Evolutionary conservation across 2,113 vertebrate species (phyloP).

Genomic region (Junco hyemalis): DNA sequence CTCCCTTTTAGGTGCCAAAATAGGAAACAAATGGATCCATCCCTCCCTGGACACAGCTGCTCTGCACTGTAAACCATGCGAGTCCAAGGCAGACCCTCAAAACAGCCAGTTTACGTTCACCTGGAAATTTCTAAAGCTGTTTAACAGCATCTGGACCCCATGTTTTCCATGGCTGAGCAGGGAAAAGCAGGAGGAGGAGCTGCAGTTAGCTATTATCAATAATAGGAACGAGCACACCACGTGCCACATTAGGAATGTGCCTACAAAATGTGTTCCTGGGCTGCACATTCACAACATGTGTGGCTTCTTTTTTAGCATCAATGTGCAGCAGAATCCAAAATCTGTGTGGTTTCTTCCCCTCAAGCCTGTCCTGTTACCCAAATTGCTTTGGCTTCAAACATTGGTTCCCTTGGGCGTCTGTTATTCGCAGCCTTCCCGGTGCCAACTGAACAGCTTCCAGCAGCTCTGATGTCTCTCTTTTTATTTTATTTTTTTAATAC

Average conservation of each 20-base stretch:
- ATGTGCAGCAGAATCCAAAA: slow-evolving; percentile 46
- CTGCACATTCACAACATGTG: slow-evolving; percentile 13
- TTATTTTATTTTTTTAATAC: slow-evolving; percentile 59
- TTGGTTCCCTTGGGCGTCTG: slow-evolving; percentile 62
- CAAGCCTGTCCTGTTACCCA: slow-evolving; percentile 62
- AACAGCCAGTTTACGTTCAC: neutral
- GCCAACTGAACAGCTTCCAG: slow-evolving; percentile 68
- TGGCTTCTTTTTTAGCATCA: slow-evolving; percentile 37
- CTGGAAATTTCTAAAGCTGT: neutral
- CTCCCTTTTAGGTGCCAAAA: neutral
- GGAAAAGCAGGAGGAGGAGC: neutral
- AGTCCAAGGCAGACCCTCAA: neutral
- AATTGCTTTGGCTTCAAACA: slow-evolving; percentile 70
- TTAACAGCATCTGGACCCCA: neutral
- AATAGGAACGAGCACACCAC: neutral
- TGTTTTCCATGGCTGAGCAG: rapidly evolving
- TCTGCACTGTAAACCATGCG: rapidly evolving
- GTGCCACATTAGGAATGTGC: neutral
- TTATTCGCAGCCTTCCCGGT: slow-evolving; percentile 32
- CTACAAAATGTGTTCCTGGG: neutral
- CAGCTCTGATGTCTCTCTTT: slow-evolving; percentile 63
- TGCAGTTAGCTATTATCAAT: neutral
- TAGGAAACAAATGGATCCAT: neutral
- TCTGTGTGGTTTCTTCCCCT: slow-evolving; percentile 14
- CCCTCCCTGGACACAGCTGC: neutral